Conservation (phyloP, 2,888 invertebrate genomes). For the Dorcus parallelipipedus region DNA sequence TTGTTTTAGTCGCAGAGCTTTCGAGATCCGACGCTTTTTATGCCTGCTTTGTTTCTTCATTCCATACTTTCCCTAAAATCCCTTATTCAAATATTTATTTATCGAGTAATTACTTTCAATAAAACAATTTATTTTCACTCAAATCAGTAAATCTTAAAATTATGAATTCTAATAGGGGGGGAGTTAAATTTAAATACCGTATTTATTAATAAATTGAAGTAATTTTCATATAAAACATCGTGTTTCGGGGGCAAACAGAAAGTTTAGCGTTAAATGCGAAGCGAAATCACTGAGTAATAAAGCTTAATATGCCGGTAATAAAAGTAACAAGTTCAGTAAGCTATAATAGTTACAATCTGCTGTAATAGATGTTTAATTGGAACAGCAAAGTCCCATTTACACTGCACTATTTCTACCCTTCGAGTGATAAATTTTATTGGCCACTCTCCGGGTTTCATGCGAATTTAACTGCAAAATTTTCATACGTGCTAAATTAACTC, state of each 20-base stretch:
- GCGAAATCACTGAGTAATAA: constrained; percentile 9
- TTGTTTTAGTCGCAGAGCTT: too few species aligned
- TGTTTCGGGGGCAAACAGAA: neutral
- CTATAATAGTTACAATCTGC: constrained; percentile 19
- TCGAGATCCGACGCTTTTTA: too few species aligned
- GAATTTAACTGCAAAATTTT: constrained; percentile 11
- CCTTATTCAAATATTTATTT: too few species aligned
- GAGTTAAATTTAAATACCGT: too few species aligned
- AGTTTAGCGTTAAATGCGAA: neutral
- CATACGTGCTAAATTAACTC: neutral
- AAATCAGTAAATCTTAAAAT: too few species aligned
- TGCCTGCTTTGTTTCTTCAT: too few species aligned
- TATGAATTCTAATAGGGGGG: too few species aligned
- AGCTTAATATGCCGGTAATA: constrained; percentile 13
- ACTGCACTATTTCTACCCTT: constrained; percentile 13
- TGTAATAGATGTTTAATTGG: constrained; percentile 21
- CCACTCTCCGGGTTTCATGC: constrained; percentile 18
- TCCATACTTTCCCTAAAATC: too few species aligned
- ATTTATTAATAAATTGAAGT: too few species aligned
- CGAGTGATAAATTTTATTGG: constrained; percentile 21
- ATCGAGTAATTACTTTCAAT: too few species aligned
- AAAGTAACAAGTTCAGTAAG: constrained; percentile 13
- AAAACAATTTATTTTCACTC: too few species aligned
- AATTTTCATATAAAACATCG: too few species aligned
- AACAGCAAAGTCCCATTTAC: constrained; percentile 20